Base-by-base conservation (phyloP, 2,888 invertebrate species). In the Mesorhabditis belari region DNA sequence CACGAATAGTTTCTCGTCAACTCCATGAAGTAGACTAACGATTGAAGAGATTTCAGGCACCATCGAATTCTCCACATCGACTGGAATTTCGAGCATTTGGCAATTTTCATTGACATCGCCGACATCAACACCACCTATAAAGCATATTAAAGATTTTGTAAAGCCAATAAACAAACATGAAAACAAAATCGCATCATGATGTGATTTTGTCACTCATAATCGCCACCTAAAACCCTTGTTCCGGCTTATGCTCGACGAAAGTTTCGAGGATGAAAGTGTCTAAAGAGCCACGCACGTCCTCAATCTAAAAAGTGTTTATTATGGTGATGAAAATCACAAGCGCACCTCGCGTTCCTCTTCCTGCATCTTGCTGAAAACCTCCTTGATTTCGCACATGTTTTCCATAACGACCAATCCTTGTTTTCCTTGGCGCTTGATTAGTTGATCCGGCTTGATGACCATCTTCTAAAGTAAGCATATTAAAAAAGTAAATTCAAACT, bases 401-500 rank as follows among this genome's bases (percentile, higher is more conserved):
- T 95, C 93, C 4, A 96, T 92, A 72, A 92, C 91, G 72, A 98
- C 93, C 57, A 98, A 85, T 0, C 95, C 95, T 59, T 98, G 87
- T 83, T 98, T 96, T 58, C 96, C 96, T 60, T 96, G 88, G 24
- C 98, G 86, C 83, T 98, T 98, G 82, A 98, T 98, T 83, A 96
- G 85, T 85, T 98, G 96, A 84, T 98, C 98, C 0, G 96, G 96
- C 82, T 98, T 98, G 9, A 92, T 94, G 3, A 98, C 95, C 72
- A 96, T 85, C 83, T 89, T 87, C 90, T 90, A 84, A 24, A 76
- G n/a, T n/a, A n/a, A n/a, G n/a, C n/a, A n/a, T n/a, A n/a, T n/a
- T n/a, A n/a, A n/a, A n/a, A 60, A n/a, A 27, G 25, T 58, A 19
- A 29, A 12, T 3, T 28, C 25, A 6, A n/a, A 17, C 21, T 17